These are phyloP conservation scores for Myotis yumanensis DNA, from an alignment of 2,113 vertebrate species.

Conservation along the genomic window DNA sequence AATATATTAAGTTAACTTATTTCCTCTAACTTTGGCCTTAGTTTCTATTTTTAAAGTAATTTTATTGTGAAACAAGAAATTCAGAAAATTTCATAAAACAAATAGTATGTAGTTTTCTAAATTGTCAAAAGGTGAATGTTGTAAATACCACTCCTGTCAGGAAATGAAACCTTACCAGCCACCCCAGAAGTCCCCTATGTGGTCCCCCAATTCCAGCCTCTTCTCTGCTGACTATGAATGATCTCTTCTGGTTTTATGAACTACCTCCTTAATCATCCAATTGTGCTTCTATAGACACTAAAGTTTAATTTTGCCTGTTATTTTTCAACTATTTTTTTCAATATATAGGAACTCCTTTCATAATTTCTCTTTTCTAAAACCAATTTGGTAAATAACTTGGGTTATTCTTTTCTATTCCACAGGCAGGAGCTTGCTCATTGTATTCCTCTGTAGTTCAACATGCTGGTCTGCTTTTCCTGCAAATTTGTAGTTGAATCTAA, in stretches of 20 bases:
- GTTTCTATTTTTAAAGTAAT: neutral
- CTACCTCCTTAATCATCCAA: neutral
- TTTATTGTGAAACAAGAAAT: constrained; percentile 10
- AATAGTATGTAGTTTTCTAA: neutral
- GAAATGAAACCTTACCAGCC: neutral
- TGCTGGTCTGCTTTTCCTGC: neutral
- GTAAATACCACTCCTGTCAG: neutral
- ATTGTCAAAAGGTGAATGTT: neutral
- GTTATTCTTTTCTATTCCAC: neutral
- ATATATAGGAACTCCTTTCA: neutral
- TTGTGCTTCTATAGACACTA: neutral
- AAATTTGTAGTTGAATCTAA: neutral
- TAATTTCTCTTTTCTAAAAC: neutral
- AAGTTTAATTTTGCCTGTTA: neutral
- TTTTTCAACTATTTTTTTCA: neutral
- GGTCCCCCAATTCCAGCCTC: accelerated
- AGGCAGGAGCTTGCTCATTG: neutral
- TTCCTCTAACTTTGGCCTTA: neutral
- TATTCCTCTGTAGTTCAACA: neutral
- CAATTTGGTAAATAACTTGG: neutral
- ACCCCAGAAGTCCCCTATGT: accelerated
- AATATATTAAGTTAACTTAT: neutral
- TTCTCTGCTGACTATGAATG: neutral
- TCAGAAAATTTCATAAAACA: constrained; percentile 7
- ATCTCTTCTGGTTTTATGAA: neutral